phyloP scores from a whole-genome alignment of 2,888 invertebrate genomes.

The Ommatoiulus sabulosus region DNA sequence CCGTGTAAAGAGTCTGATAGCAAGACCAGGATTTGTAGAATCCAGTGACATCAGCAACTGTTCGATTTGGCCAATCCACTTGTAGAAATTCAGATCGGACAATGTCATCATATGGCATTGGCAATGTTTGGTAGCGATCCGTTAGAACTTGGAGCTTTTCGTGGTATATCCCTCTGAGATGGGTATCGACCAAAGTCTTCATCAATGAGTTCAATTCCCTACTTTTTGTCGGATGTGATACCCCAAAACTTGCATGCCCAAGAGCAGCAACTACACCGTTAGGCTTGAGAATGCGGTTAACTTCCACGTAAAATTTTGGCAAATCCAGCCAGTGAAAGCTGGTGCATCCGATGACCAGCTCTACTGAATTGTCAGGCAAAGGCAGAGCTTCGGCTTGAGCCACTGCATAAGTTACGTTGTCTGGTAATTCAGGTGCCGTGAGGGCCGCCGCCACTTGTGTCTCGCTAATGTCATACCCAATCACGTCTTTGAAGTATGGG shows the following conservation, averaged over 20 bases:
- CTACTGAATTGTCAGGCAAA: slow-evolving; percentile 64
- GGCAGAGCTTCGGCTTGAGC: slow-evolving; percentile 67
- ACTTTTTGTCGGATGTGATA: slow-evolving; percentile 16
- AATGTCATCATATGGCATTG: neutral
- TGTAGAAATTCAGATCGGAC: neutral
- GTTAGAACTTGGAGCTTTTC: neutral
- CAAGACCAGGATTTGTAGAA: neutral
- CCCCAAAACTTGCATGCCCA: neutral
- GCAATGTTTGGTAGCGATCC: neutral
- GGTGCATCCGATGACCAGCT: slow-evolving; percentile 68
- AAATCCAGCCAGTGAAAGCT: slow-evolving; percentile 70
- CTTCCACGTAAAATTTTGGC: slow-evolving; percentile 68
- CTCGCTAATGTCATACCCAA: slow-evolving; percentile 69
- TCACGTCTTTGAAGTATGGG: slow-evolving; percentile 67
- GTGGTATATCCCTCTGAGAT: neutral
- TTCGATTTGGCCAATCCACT: neutral
- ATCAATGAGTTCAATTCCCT: neutral
- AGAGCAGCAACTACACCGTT: slow-evolving; percentile 67
- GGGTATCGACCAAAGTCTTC: neutral
- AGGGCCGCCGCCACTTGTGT: slow-evolving; percentile 68
- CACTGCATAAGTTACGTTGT: slow-evolving; percentile 64
- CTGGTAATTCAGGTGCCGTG: slow-evolving; percentile 61
- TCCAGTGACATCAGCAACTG: slow-evolving; percentile 5
- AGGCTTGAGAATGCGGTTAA: slow-evolving; percentile 67
- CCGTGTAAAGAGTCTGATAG: neutral